A percentile compares a stretch with the other conserved stretches of the same genome.
Evolutionary conservation across 2,888 invertebrate species (phyloP).

Genomic region (Epinotia brunnichana): DNA sequence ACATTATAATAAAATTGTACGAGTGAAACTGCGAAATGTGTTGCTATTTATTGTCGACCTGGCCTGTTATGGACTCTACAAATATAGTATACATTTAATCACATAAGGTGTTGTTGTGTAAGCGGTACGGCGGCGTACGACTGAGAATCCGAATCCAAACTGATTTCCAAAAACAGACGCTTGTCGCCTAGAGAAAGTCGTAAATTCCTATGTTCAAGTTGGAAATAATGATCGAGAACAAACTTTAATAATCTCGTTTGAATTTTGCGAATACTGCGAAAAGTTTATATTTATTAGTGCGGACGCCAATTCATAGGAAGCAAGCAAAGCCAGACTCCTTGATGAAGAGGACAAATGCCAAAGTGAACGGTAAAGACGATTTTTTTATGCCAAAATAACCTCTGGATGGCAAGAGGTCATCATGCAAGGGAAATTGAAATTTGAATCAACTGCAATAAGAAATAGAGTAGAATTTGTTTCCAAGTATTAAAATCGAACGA

Average conservation of each 20-base stretch:
- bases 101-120: conserved; percentile 47
- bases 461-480: too few relatives aligned
- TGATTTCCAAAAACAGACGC: conserved; percentile 55
- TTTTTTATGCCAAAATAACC: too few relatives aligned
- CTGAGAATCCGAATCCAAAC: conserved; percentile 47
- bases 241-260: conserved; percentile 61
- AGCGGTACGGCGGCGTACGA: conserved; percentile 43
- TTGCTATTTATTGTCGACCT: conserved; percentile 48
- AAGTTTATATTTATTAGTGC: too few relatives aligned
- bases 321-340: too few relatives aligned
- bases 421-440: too few relatives aligned
- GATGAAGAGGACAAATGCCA: too few relatives aligned
- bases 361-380: too few relatives aligned
- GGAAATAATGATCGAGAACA: conserved; percentile 62
- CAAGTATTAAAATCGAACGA: too few relatives aligned
- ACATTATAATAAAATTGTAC: conserved; percentile 10
- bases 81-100: conserved; percentile 38
- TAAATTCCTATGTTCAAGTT: conserved; percentile 59
- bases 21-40: conserved; percentile 38
- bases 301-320: too few relatives aligned
- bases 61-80: conserved; percentile 33
- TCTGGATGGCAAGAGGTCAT: too few relatives aligned
- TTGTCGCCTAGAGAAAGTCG: conserved; percentile 67
- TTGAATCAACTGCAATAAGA: too few relatives aligned
- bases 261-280: conserved; percentile 41